Percentiles rank a stretch among this genome's conserved stretches.
Evolutionary conservation across 1,140 invertebrate genomes (phyloP).

Genomic region (Zaprionus ornatus): DNA sequence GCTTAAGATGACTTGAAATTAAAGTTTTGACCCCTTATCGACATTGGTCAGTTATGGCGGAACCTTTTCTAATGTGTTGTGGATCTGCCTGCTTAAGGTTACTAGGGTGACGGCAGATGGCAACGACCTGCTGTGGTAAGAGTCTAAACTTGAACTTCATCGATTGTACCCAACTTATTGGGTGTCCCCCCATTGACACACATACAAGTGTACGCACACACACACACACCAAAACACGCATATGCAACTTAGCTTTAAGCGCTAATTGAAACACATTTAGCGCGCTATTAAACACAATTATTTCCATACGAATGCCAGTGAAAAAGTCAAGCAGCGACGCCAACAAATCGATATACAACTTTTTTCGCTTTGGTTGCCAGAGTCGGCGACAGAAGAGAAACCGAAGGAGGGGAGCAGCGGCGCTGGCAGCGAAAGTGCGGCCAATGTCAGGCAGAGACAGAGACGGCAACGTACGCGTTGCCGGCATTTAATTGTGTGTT

Average conservation of each 20-base stretch:
- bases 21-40: slow-evolving; percentile 31
- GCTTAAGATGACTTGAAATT: slow-evolving; percentile 32
- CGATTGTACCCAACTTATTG: background rate
- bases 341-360: slow-evolving; percentile 45
- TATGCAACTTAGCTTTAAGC: slow-evolving; percentile 41
- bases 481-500: slow-evolving; percentile 38
- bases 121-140: slow-evolving; percentile 24
- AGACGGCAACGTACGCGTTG: slow-evolving; percentile 17
- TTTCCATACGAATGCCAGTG: slow-evolving; percentile 57
- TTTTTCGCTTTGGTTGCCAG: slow-evolving; percentile 25
- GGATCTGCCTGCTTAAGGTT: background rate
- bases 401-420: background rate
- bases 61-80: background rate
- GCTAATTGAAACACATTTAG: slow-evolving; percentile 79
- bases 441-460: slow-evolving; percentile 22
- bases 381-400: background rate
- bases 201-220: slow-evolving; percentile 22
- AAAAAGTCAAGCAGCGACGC: slow-evolving; percentile 19
- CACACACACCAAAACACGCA: slow-evolving; percentile 23
- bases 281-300: slow-evolving; percentile 79
- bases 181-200: slow-evolving; percentile 44
- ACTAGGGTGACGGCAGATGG: slow-evolving; percentile 25
- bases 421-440: slow-evolving; percentile 19
- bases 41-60: slow-evolving; percentile 9
- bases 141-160: slow-evolving; percentile 53